phyloP scores from a whole-genome alignment of 2,113 vertebrate species.

The Xiphophorus couchianus region DNA sequence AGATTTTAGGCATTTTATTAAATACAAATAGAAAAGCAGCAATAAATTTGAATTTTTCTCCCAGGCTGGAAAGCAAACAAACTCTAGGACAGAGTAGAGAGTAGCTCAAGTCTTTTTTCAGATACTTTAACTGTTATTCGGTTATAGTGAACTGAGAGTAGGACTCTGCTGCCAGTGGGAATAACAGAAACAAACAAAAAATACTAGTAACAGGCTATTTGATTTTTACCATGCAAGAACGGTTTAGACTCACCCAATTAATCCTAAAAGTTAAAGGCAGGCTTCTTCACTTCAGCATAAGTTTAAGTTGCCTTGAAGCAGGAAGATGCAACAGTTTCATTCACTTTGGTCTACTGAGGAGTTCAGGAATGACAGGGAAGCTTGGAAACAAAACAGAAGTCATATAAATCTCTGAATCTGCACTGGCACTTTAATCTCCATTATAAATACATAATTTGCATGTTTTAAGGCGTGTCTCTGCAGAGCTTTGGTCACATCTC shows the following conservation, averaged over 20 bases:
- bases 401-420: slow-evolving; percentile 39
- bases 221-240: neutral
- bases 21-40: slow-evolving; percentile 33
- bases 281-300: slow-evolving; percentile 4
- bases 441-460: slow-evolving; percentile 47
- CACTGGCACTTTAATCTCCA: slow-evolving; percentile 42
- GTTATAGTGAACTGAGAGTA: slow-evolving; percentile 8
- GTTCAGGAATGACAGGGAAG: neutral
- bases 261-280: neutral
- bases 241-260: slow-evolving; percentile 1
- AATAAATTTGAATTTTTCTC: slow-evolving; percentile 47
- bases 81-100: slow-evolving; percentile 30
- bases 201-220: slow-evolving; percentile 8
- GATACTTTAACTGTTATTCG: neutral
- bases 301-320: slow-evolving; percentile 1
- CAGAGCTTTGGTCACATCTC: slow-evolving; percentile 39
- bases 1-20: slow-evolving; percentile 54
- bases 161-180: slow-evolving; percentile 11
- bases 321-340: slow-evolving; percentile 7
- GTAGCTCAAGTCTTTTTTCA: neutral
- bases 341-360: neutral
- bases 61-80: slow-evolving; percentile 41
- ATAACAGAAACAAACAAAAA: slow-evolving; percentile 7
- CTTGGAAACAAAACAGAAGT: neutral
- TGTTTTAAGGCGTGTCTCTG: slow-evolving; percentile 49